Conservation (phyloP, 2,888 invertebrate genomes). For the Holacanthella duospinosa region DNA sequence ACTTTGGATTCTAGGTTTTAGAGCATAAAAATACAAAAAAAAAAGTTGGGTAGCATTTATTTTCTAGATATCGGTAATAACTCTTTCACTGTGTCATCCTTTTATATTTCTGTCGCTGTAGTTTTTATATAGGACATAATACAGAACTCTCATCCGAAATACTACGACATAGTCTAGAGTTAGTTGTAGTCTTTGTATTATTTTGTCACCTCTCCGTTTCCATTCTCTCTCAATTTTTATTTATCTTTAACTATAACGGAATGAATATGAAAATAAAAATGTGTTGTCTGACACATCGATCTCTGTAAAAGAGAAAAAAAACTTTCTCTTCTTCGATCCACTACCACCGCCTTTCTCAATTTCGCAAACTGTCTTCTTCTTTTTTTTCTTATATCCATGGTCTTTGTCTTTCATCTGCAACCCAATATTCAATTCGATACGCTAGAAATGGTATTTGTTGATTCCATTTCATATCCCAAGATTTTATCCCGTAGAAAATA, state of each 20-base stretch:
- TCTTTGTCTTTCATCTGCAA: not conserved
- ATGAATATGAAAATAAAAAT: not conserved
- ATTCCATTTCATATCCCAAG: not conserved
- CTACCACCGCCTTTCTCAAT: not conserved
- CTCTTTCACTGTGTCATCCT: too few species aligned
- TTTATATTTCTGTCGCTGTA: too few species aligned
- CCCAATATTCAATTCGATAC: not conserved
- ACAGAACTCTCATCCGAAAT: too few species aligned
- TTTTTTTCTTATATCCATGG: not conserved
- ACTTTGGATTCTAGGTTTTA: too few species aligned
- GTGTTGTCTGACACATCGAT: slow-evolving; percentile 2
- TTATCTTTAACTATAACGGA: not conserved
- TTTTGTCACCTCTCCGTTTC: not conserved
- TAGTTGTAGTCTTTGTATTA: not conserved
- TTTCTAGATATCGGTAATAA: too few species aligned
- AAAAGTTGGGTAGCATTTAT: too few species aligned
- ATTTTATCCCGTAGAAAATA: too few species aligned
- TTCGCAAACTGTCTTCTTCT: not conserved
- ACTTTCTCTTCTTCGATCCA: not conserved
- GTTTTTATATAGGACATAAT: too few species aligned
- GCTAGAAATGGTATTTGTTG: not conserved
- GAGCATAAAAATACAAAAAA: too few species aligned
- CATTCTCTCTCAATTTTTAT: slow-evolving; percentile 1
- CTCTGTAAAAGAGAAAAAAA: not conserved
- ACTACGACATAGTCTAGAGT: too few species aligned